Base-by-base conservation (phyloP, 2,888 invertebrate genomes). In the Buathra laborator region DNA sequence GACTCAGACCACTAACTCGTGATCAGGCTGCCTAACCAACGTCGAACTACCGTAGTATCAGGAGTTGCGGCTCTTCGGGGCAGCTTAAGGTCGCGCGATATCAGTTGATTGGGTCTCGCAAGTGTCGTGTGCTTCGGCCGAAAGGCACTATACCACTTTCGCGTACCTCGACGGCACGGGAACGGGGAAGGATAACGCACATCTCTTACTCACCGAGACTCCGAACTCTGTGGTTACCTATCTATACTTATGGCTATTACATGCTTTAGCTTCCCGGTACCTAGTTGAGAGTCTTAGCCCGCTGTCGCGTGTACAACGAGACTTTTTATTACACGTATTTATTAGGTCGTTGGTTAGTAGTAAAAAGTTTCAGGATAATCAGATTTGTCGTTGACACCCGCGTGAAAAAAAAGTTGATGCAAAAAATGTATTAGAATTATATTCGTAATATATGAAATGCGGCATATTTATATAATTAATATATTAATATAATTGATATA, bases 1-100 rank as follows among this genome's bases (percentile, higher is more conserved):
- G 90, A 90, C 90, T 91, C 89, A 89, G 91, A 91, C 92, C 92
- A 93, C 93, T 94, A 94, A 94, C 94, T 94, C 92, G 93, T 93
- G 93, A 93, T 93, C 93, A 93, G 91, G 88, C 92, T 89, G 87
- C 89, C 92, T 91, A 90, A 91, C 92, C 90, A 90, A 88, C 90
- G 86, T 90, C 90, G 89, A 92, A 91, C 90, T 92, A 91, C 90
- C 89, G 79, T 87, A 90, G 92, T 93, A 93, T 93, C 93, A 93
- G 91, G 89, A 93, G 93, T 93, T 93, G 92, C 91, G 90, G 90
- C 91, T 91, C 91, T 92, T 91, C 89, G 88, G 89, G 91, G 90
- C 81, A 68, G 86, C 91, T 91, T 90, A 92, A 91, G 91, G 89
- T 90, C 84, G 83, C 88, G 90, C 92, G 93, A 93, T 94, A 94